Evolutionary conservation across 2,113 vertebrate genomes (phyloP).

Genomic region (Erythrocebus patas): DNA sequence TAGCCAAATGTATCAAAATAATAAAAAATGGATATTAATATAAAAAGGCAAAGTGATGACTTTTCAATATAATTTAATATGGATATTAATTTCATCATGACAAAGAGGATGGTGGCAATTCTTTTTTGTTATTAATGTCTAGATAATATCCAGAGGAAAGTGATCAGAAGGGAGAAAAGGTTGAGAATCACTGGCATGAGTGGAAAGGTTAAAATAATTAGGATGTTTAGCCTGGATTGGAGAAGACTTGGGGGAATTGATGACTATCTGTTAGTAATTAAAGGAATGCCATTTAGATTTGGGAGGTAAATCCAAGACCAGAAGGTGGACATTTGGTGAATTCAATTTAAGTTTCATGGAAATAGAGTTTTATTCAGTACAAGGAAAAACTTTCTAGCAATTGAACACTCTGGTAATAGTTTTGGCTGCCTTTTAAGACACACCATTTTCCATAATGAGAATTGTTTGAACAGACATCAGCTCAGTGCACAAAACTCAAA

Average conservation of each 20-base stretch:
- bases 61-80: not conserved
- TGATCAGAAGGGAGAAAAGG: not conserved
- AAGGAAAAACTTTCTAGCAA: not conserved
- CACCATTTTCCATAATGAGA: not conserved
- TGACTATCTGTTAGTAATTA: not conserved
- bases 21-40: not conserved
- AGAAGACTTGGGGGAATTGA: not conserved
- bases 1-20: slow-evolving; percentile 18
- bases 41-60: not conserved
- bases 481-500: slow-evolving; percentile 24
- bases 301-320: not conserved
- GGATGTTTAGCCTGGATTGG: not conserved
- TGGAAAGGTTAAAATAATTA: not conserved
- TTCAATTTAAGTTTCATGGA: not conserved
- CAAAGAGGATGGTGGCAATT: not conserved
- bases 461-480: not conserved
- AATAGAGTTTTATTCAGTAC: slow-evolving; percentile 39
- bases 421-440: not conserved
- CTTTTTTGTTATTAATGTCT: slow-evolving; percentile 10
- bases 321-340: not conserved
- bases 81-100: slow-evolving; percentile 29
- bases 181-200: not conserved
- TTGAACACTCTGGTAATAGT: slow-evolving; percentile 26
- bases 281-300: not conserved
- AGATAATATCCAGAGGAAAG: slow-evolving; percentile 17